Evolutionary conservation across 92 coral and sea anemone species (phyloP).

Genomic region (Zoanthus sociatus): DNA sequence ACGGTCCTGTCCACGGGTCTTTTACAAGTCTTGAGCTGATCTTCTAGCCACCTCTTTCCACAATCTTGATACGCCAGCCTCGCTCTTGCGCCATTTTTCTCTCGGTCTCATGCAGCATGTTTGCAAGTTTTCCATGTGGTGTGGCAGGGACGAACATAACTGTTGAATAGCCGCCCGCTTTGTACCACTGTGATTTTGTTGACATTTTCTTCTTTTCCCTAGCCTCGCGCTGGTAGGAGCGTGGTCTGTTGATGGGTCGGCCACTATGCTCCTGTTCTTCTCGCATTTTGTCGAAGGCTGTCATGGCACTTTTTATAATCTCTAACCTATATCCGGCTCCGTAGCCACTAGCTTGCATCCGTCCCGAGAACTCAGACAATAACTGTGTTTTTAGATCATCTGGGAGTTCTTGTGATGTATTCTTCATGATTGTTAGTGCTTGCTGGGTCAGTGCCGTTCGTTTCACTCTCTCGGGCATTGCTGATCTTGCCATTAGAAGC

Average conservation of each 20-base stretch:
- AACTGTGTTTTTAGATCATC: not conserved
- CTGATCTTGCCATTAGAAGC: conserved; percentile 2
- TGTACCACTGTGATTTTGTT: not conserved
- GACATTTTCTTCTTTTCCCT: not conserved
- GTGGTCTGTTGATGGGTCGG: conserved; percentile 5
- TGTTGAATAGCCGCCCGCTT: conserved; percentile 6
- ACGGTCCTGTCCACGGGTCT: conserved; percentile 19
- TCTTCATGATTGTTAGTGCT: not conserved
- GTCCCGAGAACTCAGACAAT: conserved; percentile 1
- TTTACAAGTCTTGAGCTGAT: not conserved
- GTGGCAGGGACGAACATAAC: conserved; percentile 11
- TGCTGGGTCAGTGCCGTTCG: conserved; percentile 17
- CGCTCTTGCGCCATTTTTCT: no score
- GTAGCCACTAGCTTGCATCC: conserved; percentile 4
- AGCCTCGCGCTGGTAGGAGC: not conserved
- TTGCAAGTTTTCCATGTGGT: conserved; percentile 1
- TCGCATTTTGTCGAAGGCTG: not conserved
- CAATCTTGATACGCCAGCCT: no score
- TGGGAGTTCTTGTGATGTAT: not conserved
- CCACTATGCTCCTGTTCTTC: not conserved
- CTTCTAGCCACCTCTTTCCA: no score
- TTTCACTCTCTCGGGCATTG: conserved; percentile 4
- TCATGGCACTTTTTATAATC: conserved; percentile 7
- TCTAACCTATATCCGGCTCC: not conserved
- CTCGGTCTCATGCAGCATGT: no score